Evolutionary conservation across 2,888 invertebrate species (phyloP).

Genomic region (Lumbricus terrestris): DNA sequence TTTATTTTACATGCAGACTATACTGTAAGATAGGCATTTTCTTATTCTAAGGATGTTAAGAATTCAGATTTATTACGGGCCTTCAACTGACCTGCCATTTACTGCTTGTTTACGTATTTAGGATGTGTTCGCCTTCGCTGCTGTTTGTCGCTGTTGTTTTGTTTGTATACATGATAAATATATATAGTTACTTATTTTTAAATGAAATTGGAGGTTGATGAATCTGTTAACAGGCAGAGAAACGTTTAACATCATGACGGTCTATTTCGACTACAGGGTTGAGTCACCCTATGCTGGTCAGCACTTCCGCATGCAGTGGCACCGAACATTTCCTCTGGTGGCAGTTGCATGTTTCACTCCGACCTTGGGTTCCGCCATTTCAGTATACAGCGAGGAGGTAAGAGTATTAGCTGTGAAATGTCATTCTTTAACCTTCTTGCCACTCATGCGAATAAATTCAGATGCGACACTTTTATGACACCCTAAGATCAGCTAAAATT

Average conservation of each 20-base stretch:
- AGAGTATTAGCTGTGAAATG: background rate
- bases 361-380: constrained; percentile 82
- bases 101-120: too few relatives aligned
- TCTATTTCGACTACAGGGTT: constrained; percentile 57
- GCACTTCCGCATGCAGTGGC: constrained; percentile 71
- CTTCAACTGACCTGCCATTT: too few relatives aligned
- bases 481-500: background rate
- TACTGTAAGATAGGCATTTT: too few relatives aligned
- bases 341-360: constrained; percentile 85
- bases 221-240: background rate
- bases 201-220: background rate
- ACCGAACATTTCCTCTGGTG: constrained; percentile 74
- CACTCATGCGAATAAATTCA: background rate
- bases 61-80: too few relatives aligned
- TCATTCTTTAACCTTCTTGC: background rate
- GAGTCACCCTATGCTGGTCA: constrained; percentile 49
- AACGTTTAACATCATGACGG: constrained; percentile 48
- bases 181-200: background rate
- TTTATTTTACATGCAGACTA: too few relatives aligned
- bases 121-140: too few relatives aligned
- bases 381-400: constrained; percentile 84
- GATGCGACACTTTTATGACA: background rate
- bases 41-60: too few relatives aligned
- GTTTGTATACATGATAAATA: background rate
- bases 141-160: background rate